Evolutionary conservation across 2,888 invertebrate genomes (phyloP), one percentile per base, ranked within the genome.

Genomic region (Cosmia pyralina): DNA sequence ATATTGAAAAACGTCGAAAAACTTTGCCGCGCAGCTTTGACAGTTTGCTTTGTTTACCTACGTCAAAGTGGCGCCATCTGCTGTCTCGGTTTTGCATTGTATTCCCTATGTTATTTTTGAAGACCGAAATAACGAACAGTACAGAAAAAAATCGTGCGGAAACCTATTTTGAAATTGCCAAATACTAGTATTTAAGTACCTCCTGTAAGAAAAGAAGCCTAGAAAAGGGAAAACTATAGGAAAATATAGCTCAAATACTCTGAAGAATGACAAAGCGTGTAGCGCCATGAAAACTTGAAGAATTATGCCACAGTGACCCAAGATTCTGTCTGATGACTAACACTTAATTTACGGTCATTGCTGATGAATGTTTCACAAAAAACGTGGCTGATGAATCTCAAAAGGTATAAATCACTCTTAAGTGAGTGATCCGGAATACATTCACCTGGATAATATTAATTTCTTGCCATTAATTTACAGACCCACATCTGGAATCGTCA

Each of bases 361-460:
- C 38, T 69, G 55, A 78, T 38, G 46, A 81, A 69, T 69, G 50
- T 22, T 58, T 82, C 64, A 64, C 59, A 82, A 52, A 53, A 76
- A 50, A 60, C 48, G 59, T 59, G 19, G 11, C 28, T 11, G 34
- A 44, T 74, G 58, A 41, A 59, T 53, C 41, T 74, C 13, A 4
- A 28, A 48, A 53, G 3, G 8, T 48, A 59, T 76, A 53, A 53
- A 80, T 80, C 66, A 77, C 65, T 28, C 28, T 28, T 34, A 58
- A 46, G 34, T 75, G 77, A 76, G 57, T 75, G 62, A 62, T 77
- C 52, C 52, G n/a, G n/a, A 52, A 75, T 44, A 64, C 17, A 59
- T 81, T 57, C 28, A 62, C 62, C 52, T 67, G 52, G 62, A 19
- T 17, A 22, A 41, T 75, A 64, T 80, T 74, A 10, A 75, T 76